Percentiles rank a stretch among this genome's conserved stretches.
Evolutionary conservation across 1,140 invertebrate genomes (phyloP).

Genomic region (Sogatella furcifera): DNA sequence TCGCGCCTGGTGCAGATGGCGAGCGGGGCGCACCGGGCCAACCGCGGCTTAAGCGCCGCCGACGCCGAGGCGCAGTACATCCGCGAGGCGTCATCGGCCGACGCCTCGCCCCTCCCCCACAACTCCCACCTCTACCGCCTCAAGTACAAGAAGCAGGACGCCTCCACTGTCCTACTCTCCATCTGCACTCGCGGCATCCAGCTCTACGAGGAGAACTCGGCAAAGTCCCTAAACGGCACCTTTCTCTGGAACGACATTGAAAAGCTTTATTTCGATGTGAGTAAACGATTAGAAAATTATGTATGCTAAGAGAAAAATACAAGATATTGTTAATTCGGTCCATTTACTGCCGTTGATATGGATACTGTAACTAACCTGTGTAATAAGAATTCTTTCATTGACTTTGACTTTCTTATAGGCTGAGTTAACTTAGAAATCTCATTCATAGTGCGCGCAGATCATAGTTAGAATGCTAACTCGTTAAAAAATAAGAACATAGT

Average conservation of each 20-base stretch:
- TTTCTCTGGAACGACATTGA: conserved; percentile 90
- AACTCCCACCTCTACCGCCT: conserved; percentile 87
- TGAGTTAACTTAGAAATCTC: too few relatives aligned
- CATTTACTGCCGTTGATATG: too few relatives aligned
- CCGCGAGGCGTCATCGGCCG: conserved; percentile 70
- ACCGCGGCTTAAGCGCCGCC: conserved; percentile 56
- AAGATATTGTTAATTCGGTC: too few relatives aligned
- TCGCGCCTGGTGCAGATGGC: conserved; percentile 44
- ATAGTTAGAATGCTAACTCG: too few relatives aligned
- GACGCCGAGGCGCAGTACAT: conserved; percentile 81
- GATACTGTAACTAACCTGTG: too few relatives aligned
- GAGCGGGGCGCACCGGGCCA: conserved; percentile 54
- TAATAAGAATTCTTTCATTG: too few relatives aligned
- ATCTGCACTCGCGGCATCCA: conserved; percentile 79
- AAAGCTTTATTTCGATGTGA: conserved; percentile 83
- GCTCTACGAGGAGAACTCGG: conserved; percentile 46
- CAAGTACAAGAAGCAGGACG: conserved; percentile 69
- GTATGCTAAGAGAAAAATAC: too few relatives aligned
- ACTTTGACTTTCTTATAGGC: too few relatives aligned
- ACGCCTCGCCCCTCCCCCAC: conserved; percentile 62
- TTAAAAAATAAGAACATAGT: too few relatives aligned
- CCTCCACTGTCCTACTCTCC: conserved; percentile 62
- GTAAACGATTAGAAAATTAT: too few relatives aligned
- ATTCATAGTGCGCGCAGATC: too few relatives aligned
- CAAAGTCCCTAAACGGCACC: conserved; percentile 33